phyloP scores from a whole-genome alignment of 2,113 vertebrate species.

The Ellobius talpinus region DNA sequence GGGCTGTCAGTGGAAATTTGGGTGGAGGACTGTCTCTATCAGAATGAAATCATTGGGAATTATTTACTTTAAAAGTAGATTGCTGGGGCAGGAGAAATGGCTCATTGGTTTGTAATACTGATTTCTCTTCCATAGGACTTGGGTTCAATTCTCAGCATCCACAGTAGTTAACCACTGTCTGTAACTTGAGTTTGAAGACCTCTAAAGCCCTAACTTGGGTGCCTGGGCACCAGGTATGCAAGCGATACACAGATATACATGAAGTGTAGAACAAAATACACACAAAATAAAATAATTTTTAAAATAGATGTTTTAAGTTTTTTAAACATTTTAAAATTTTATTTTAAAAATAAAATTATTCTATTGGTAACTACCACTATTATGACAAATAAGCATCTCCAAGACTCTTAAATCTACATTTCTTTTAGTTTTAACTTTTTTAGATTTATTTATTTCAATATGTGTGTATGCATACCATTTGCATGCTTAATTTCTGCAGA shows the following conservation, averaged over 20 bases:
- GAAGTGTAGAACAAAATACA: neutral
- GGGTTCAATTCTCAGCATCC: neutral
- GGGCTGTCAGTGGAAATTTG: constrained; percentile 4
- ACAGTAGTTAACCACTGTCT: neutral
- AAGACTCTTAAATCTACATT: neutral
- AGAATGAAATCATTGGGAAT: constrained; percentile 38
- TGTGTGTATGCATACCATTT: too few relatives aligned
- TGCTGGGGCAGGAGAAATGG: neutral
- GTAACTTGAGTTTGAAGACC: neutral
- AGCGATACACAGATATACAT: neutral
- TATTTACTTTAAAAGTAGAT: neutral
- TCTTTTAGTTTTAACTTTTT: neutral
- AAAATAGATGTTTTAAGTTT: neutral
- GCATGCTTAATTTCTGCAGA: too few relatives aligned
- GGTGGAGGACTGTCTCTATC: neutral
- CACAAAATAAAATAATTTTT: neutral
- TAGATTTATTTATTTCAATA: neutral
- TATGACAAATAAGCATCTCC: neutral
- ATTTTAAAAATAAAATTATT: neutral
- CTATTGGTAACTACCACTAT: neutral
- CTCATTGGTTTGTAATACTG: neutral
- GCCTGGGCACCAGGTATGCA: neutral
- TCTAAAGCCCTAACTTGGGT: neutral
- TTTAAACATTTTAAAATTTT: neutral
- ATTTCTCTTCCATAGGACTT: too few relatives aligned